These are phyloP conservation scores for Eutrigla gurnardus DNA, from an alignment of 2,797 vertebrate genomes.

Conservation along the genomic window DNA sequence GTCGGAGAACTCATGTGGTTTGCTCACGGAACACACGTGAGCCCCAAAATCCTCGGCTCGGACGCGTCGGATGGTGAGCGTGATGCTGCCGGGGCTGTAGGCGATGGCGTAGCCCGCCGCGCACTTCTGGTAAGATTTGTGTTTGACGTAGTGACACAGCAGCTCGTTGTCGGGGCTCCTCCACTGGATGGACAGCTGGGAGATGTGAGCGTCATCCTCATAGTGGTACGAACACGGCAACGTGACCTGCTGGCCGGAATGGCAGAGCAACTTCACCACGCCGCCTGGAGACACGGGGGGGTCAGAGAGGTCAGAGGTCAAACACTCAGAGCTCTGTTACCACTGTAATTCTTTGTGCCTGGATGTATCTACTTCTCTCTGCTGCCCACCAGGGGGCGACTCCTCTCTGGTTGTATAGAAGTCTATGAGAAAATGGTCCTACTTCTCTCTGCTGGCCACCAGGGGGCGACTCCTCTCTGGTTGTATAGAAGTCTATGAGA, in stretches of 20 bases:
- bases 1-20: constrained; percentile 79
- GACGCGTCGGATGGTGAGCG: constrained; percentile 69
- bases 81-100: constrained; percentile 73
- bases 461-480: too few species aligned
- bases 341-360: too few species aligned
- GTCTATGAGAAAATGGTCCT: too few species aligned
- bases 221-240: constrained; percentile 76
- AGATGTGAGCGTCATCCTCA: constrained; percentile 62
- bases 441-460: too few species aligned
- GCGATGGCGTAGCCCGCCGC: constrained; percentile 72
- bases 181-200: constrained; percentile 84
- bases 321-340: too few species aligned
- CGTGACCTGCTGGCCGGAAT: constrained; percentile 44
- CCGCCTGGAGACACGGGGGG: constrained; percentile 52
- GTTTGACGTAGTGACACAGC: constrained; percentile 86
- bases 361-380: too few species aligned
- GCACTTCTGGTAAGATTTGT: constrained; percentile 83
- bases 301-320: background rate
- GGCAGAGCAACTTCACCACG: constrained; percentile 52
- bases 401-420: too few species aligned
- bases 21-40: constrained; percentile 83
- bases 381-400: too few species aligned
- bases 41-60: constrained; percentile 67
- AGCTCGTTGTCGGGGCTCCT: constrained; percentile 73
- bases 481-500: too few species aligned